Conservation (phyloP, 92 coral and sea anemone genomes). For the Montipora capitata region DNA sequence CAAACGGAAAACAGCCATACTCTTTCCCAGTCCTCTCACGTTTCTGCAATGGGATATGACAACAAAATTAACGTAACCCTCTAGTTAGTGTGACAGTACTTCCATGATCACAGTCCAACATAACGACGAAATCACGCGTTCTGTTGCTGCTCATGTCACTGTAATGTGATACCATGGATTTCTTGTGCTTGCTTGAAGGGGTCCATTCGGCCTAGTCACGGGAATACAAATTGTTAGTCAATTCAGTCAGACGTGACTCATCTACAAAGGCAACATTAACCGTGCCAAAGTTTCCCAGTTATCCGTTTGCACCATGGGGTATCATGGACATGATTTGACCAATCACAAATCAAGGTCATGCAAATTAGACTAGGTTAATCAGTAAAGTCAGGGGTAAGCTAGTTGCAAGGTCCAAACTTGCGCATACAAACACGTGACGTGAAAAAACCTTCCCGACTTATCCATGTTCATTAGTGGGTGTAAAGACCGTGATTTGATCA, state of each 20-base stretch:
- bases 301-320: too few relatives aligned
- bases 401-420: too few relatives aligned
- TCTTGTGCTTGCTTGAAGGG: slow-evolving; percentile 57
- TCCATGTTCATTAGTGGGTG: too few relatives aligned
- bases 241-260: not conserved
- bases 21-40: not conserved
- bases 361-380: too few relatives aligned
- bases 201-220: slow-evolving; percentile 40
- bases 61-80: not conserved
- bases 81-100: slow-evolving; percentile 68
- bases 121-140: slow-evolving; percentile 72
- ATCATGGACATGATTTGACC: too few relatives aligned
- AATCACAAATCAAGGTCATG: too few relatives aligned
- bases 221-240: not conserved
- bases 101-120: slow-evolving; percentile 66
- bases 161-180: slow-evolving; percentile 67
- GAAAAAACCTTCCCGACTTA: too few relatives aligned
- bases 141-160: slow-evolving; percentile 58
- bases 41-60: slow-evolving; percentile 56
- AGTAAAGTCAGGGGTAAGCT: too few relatives aligned
- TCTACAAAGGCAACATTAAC: not conserved
- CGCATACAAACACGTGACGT: too few relatives aligned
- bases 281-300: too few relatives aligned
- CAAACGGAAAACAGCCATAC: too few relatives aligned
- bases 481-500: too few relatives aligned